A percentile compares a stretch with the other conserved stretches of the same genome.
Conservation (phyloP, 2,888 invertebrate genomes). For the Trachelus stipa region DNA sequence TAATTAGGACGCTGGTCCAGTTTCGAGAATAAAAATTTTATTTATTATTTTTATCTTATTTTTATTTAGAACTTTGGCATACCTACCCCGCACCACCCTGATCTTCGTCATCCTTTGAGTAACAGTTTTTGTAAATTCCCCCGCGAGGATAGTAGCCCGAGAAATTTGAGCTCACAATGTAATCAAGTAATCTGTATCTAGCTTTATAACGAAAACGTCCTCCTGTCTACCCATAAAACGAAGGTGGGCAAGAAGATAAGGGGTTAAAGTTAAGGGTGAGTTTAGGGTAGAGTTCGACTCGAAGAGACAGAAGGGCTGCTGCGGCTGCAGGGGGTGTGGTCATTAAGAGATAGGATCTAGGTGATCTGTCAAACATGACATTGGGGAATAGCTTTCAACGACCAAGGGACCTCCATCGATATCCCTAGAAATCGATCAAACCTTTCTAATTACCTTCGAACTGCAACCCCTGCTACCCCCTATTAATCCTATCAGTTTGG, state of each 20-base stretch:
- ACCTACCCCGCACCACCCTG: not conserved
- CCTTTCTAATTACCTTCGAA: slow-evolving; percentile 11
- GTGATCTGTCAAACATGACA: slow-evolving; percentile 24
- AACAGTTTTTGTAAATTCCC: not conserved
- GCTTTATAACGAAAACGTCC: not conserved
- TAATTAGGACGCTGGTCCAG: not conserved
- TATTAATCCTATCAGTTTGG: slow-evolving; percentile 8
- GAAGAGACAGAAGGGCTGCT: not conserved
- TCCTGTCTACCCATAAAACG: not conserved
- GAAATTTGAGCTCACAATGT: not conserved
- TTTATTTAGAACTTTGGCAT: not conserved
- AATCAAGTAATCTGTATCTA: not conserved
- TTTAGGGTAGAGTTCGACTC: not conserved
- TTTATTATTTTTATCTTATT: not conserved
- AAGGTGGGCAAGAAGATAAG: not conserved
- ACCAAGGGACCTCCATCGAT: not conserved
- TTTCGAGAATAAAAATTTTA: not conserved
- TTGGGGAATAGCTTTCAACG: not conserved
- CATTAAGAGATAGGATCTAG: slow-evolving; percentile 24
- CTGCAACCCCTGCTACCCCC: not conserved
- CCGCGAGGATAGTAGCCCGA: not conserved
- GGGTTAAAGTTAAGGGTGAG: not conserved
- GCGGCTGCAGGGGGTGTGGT: slow-evolving; percentile 1
- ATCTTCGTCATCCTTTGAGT: not conserved
- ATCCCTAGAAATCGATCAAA: slow-evolving; percentile 19